Percentiles rank a stretch among this genome's conserved stretches.
Conservation (phyloP, 2,797 vertebrate species). For the Falco novaeseelandiae region DNA sequence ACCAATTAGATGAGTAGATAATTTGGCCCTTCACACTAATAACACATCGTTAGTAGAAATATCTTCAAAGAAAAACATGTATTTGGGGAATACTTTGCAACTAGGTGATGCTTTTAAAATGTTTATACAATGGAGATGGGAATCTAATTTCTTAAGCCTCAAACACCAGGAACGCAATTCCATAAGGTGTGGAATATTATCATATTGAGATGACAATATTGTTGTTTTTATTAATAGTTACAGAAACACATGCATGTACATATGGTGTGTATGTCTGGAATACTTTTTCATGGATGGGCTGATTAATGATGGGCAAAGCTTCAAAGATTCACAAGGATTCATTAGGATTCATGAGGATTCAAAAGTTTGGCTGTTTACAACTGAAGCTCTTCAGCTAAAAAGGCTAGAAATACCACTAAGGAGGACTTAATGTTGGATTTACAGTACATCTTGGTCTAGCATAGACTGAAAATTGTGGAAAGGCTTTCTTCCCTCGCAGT, state of each 20-base stretch:
- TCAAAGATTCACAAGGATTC: background rate
- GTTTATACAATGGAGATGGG: background rate
- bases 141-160: slow-evolving; percentile 33
- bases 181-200: background rate
- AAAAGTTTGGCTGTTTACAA: background rate
- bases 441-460: background rate
- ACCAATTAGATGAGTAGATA: slow-evolving; percentile 63
- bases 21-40: slow-evolving; percentile 53
- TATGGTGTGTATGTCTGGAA: background rate
- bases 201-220: background rate
- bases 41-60: slow-evolving; percentile 28
- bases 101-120: slow-evolving; percentile 45
- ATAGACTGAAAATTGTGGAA: background rate
- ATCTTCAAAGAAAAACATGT: slow-evolving; percentile 49
- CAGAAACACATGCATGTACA: background rate
- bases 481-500: background rate
- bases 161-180: slow-evolving; percentile 4
- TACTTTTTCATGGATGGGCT: slow-evolving; percentile 3
- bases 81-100: slow-evolving; percentile 43
- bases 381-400: background rate
- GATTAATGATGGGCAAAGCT: slow-evolving; percentile 27
- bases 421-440: background rate
- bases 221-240: slow-evolving; percentile 12
- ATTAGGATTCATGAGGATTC: background rate
- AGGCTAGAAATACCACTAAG: background rate